These are phyloP conservation scores for Xiphophorus hellerii DNA, from an alignment of 2,113 vertebrate genomes.

Conservation along the genomic window DNA sequence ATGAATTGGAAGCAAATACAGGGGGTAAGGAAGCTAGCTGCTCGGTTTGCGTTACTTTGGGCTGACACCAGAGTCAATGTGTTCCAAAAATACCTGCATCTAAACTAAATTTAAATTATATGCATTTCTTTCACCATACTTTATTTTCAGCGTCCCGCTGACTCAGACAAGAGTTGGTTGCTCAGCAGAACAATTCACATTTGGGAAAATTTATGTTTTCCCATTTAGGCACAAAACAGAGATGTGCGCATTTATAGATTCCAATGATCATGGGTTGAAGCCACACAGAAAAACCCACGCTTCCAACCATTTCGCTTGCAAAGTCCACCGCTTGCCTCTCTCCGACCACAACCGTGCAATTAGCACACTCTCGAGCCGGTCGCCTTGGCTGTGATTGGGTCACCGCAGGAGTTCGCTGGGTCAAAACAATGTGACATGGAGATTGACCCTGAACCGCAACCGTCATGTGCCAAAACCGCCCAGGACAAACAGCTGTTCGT, in stretches of 20 bases:
- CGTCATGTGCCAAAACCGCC: constrained; percentile 63
- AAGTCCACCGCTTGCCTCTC: constrained; percentile 47
- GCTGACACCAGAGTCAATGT: neutral
- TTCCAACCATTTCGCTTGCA: constrained; percentile 38
- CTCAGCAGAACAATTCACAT: constrained; percentile 36
- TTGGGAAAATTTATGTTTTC: constrained; percentile 52
- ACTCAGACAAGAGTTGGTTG: constrained; percentile 37
- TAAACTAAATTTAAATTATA: constrained; percentile 31
- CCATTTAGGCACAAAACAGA: constrained; percentile 54
- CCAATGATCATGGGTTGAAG: constrained; percentile 59
- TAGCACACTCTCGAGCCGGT: constrained; percentile 65
- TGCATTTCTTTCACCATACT: constrained; percentile 3
- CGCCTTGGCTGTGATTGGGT: constrained; percentile 46
- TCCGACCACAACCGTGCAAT: constrained; percentile 66
- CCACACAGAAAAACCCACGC: constrained; percentile 39
- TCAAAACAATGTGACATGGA: constrained; percentile 65
- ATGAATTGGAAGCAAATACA: neutral
- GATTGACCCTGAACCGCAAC: constrained; percentile 69
- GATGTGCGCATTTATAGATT: constrained; percentile 66
- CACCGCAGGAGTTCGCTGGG: constrained; percentile 58
- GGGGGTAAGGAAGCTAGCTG: neutral
- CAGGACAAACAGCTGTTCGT: constrained; percentile 69
- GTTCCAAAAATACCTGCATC: neutral
- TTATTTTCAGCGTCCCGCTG: constrained; percentile 42
- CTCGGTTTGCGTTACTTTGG: neutral